Evolutionary conservation across 1,140 invertebrate species (phyloP).

Genomic region (Habropoda laboriosa): DNA sequence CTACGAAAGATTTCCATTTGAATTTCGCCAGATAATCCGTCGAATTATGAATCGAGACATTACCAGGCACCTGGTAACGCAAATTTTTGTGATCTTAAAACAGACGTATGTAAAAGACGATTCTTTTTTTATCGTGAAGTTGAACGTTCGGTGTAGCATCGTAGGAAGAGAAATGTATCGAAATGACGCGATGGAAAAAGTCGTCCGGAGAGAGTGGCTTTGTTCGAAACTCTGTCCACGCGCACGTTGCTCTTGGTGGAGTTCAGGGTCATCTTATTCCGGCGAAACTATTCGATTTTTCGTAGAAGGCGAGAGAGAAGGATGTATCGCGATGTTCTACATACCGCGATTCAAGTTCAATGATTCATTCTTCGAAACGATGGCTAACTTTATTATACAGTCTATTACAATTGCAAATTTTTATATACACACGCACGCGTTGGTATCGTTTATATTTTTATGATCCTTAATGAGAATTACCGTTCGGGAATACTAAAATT

Average conservation of each 20-base stretch:
- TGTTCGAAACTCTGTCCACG: conserved; percentile 21
- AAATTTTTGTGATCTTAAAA: background rate
- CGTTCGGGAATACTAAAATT: background rate
- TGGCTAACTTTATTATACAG: too few species aligned
- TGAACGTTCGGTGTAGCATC: background rate
- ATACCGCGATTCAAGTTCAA: background rate
- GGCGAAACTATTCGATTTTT: conserved; percentile 12
- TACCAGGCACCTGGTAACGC: too few species aligned
- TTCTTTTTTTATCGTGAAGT: background rate
- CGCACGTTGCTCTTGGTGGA: conserved; percentile 12
- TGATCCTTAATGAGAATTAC: background rate
- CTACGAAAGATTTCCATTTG: background rate
- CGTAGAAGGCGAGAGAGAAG: too few species aligned
- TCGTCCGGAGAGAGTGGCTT: conserved; percentile 55
- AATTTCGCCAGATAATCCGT: too few species aligned
- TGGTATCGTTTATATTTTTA: background rate
- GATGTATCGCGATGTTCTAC: background rate
- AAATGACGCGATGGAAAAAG: conserved; percentile 13
- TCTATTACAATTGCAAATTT: too few species aligned
- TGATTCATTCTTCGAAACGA: background rate
- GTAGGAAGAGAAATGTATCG: conserved; percentile 5
- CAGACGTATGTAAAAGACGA: background rate
- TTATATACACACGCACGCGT: too few species aligned
- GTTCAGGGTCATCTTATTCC: conserved; percentile 41
- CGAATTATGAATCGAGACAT: conserved; percentile 2